Evolutionary conservation across 53 echinoderm and acorn worm genomes (phyloP).

Genomic region (Holothuria scabra): DNA sequence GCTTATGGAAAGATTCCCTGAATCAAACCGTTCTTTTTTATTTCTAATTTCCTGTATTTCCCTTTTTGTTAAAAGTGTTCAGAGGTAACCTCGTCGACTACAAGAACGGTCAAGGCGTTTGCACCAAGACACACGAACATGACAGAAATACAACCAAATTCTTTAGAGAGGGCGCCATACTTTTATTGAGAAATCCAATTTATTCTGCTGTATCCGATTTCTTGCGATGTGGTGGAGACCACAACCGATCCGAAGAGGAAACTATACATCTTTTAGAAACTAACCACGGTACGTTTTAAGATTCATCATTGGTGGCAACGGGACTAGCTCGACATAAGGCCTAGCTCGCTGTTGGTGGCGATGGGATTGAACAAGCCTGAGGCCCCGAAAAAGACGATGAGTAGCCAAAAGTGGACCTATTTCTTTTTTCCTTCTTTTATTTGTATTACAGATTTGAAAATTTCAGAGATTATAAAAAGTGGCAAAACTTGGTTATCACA

Average conservation of each 20-base stretch:
- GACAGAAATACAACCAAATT: constrained; percentile 28
- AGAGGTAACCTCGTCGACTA: constrained; percentile 38
- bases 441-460: no score
- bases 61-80: neutral
- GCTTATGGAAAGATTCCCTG: no score
- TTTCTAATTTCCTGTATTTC: no score
- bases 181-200: constrained; percentile 51
- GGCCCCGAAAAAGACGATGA: no score
- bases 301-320: neutral
- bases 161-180: constrained; percentile 51
- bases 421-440: no score
- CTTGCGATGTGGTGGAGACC: constrained; percentile 1
- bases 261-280: neutral
- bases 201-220: constrained; percentile 47
- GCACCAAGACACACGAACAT: constrained; percentile 48
- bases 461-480: no score
- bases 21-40: no score
- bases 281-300: neutral
- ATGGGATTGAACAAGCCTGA: no score
- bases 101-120: constrained; percentile 42
- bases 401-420: no score
- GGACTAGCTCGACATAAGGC: no score
- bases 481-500: no score
- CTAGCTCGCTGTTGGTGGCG: no score
- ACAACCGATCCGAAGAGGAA: neutral